Conservation (phyloP, 2,113 vertebrate species). For the Salminus brasiliensis region DNA sequence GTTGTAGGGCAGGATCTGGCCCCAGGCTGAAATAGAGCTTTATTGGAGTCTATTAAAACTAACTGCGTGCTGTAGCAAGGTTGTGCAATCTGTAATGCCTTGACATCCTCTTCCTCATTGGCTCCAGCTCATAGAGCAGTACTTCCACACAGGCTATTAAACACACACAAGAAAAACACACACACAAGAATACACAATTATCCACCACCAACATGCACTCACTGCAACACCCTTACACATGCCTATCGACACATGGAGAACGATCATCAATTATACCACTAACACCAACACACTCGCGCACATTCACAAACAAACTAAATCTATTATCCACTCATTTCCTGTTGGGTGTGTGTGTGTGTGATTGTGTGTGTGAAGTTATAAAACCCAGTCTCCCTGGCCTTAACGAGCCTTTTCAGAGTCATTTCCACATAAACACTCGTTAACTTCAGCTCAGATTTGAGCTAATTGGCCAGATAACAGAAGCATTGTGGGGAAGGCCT, state of each 20-base stretch:
- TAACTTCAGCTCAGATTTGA: background rate
- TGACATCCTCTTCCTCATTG: background rate
- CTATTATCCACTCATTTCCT: background rate
- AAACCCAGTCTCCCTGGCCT: background rate
- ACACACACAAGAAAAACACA: conserved; percentile 27
- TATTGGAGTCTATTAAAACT: conserved; percentile 3
- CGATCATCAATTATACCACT: background rate
- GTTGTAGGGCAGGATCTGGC: background rate
- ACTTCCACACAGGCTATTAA: background rate
- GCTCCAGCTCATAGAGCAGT: background rate
- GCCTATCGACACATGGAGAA: background rate
- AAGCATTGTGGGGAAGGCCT: background rate
- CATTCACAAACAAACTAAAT: background rate
- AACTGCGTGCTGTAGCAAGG: background rate
- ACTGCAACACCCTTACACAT: background rate
- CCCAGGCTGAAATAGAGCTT: background rate
- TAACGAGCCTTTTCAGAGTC: background rate
- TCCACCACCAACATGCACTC: conserved; percentile 31
- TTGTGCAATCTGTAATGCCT: conserved; percentile 4
- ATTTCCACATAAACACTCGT: conserved; percentile 5
- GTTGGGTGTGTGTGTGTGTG: background rate
- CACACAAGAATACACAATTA: background rate
- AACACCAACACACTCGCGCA: background rate
- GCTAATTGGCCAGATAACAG: conserved; percentile 11
- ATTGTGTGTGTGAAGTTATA: background rate